Evolutionary conservation across 2,113 vertebrate species (phyloP).

Genomic region (Lethenteron reissneri): DNA sequence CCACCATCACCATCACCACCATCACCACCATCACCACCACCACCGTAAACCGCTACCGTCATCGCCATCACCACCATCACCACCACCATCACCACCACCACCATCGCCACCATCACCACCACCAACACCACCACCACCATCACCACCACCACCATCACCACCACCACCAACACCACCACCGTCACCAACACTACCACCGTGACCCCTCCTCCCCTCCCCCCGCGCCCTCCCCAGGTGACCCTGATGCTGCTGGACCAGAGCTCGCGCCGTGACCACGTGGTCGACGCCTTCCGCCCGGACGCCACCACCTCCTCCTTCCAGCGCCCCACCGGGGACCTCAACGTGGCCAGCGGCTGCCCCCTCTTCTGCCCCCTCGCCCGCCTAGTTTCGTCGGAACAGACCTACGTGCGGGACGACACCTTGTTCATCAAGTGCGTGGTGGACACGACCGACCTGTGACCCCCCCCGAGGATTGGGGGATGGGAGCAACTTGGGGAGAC

Average conservation of each 20-base stretch:
- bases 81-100: no score
- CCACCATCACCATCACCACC: no score
- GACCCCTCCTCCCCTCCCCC: no score
- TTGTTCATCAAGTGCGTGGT: constrained; percentile 93
- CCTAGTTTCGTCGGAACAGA: constrained; percentile 48
- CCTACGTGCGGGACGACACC: constrained; percentile 60
- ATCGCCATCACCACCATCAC: no score
- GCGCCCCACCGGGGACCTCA: constrained; percentile 64
- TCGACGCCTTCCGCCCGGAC: constrained; percentile 73
- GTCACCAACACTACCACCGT: no score
- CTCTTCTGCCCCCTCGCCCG: constrained; percentile 68
- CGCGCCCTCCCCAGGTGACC: constrained; percentile 40
- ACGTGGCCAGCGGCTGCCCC: constrained; percentile 87
- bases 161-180: no score
- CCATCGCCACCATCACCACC: no score
- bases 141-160: no score
- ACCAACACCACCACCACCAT: no score
- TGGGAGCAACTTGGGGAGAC: no score
- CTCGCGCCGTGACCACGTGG: constrained; percentile 60
- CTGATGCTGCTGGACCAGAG: constrained; percentile 88
- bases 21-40: no score
- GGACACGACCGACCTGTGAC: constrained; percentile 53
- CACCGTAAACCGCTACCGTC: no score
- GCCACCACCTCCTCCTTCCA: constrained; percentile 69
- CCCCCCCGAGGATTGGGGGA: constrained; percentile 9